Conservation (phyloP, 2,113 vertebrate genomes). For the Bos javanicus region DNA sequence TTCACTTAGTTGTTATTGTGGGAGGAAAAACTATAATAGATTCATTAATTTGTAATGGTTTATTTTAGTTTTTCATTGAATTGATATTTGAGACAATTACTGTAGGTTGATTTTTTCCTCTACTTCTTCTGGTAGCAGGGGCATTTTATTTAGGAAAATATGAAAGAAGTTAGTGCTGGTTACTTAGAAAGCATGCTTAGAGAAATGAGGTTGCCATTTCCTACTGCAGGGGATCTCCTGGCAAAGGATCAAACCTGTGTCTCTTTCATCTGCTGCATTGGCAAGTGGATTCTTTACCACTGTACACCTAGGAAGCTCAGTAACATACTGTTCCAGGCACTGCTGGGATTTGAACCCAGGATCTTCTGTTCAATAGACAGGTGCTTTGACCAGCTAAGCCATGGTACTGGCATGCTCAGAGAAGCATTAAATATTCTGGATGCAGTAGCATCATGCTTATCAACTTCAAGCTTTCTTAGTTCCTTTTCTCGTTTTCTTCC, state of each 20-base stretch:
- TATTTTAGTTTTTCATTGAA: conserved; percentile 18
- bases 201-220: neutral
- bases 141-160: conserved; percentile 53
- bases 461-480: conserved; percentile 54
- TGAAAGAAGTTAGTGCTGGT: neutral
- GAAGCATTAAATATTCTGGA: conserved; percentile 34
- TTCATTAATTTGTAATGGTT: neutral
- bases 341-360: neutral
- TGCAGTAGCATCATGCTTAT: neutral
- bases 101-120: neutral
- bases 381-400: neutral
- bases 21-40: neutral
- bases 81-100: neutral
- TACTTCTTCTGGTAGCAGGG: neutral
- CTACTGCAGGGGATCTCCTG: neutral
- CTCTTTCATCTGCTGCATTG: neutral
- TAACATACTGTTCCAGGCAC: neutral
- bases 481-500: conserved; percentile 49
- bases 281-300: neutral
- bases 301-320: neutral
- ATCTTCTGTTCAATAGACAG: neutral
- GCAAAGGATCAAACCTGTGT: neutral
- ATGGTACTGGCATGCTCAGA: neutral
- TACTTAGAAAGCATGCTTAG: neutral
- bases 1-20: neutral